These are phyloP conservation scores for Amphiprion percula DNA, from an alignment of 2,113 vertebrate species.

Conservation along the genomic window DNA sequence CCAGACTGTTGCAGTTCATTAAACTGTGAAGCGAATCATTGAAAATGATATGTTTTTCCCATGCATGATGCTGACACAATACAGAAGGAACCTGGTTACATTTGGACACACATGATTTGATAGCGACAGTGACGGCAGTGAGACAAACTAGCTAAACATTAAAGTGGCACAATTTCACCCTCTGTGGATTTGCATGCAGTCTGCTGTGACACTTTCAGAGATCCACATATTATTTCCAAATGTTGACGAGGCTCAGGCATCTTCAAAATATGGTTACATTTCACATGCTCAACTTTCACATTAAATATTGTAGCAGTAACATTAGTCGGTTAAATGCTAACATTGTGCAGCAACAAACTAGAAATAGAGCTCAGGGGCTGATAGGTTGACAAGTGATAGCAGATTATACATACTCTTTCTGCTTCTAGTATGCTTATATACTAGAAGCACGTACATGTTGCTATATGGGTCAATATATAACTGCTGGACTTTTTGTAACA, in stretches of 20 bases:
- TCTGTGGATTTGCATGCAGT: constrained; percentile 36
- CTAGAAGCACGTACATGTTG: no score
- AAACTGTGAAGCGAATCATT: not conserved
- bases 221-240: not conserved
- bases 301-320: no score
- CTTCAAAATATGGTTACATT: no score
- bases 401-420: no score
- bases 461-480: no score
- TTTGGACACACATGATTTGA: not conserved
- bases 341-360: no score
- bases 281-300: no score
- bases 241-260: not conserved
- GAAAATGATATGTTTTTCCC: not conserved
- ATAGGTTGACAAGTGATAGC: no score
- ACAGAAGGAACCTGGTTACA: not conserved
- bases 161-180: not conserved
- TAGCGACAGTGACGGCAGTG: not conserved
- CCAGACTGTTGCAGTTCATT: not conserved
- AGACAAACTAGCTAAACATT: constrained; percentile 36
- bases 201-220: not conserved
- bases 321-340: no score
- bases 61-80: not conserved
- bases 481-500: no score
- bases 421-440: no score
- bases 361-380: no score